Evolutionary conservation across 2,113 vertebrate species (phyloP).

Genomic region (Alexandromys fortis): DNA sequence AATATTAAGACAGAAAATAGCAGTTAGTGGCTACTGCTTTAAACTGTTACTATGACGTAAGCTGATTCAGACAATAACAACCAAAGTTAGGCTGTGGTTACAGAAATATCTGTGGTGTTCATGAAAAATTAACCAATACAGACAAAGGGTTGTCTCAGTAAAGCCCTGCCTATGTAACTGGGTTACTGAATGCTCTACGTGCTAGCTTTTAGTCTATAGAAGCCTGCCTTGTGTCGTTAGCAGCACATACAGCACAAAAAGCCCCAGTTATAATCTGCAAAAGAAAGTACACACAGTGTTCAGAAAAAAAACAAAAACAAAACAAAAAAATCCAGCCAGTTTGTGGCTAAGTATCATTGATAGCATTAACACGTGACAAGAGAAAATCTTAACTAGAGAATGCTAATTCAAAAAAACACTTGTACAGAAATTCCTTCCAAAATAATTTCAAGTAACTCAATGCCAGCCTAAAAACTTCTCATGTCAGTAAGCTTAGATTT

Average conservation of each 20-base stretch:
- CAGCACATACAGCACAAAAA: not conserved
- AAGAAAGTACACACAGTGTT: not conserved
- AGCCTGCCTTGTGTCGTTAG: not conserved
- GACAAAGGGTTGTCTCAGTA: not conserved
- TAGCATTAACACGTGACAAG: not conserved
- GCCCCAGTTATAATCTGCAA: not conserved
- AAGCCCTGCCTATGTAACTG: not conserved
- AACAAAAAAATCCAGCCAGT: conserved; percentile 2
- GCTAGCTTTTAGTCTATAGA: not conserved
- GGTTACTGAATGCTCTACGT: not conserved
- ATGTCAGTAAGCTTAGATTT: conserved; percentile 72
- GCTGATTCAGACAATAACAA: conserved; percentile 28
- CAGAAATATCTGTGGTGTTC: not conserved
- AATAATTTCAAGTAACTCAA: conserved; percentile 64
- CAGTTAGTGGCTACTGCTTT: not conserved
- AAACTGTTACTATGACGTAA: conserved; percentile 47
- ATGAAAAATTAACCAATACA: conserved; percentile 49
- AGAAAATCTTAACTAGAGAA: conserved; percentile 45
- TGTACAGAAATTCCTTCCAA: conserved; percentile 35
- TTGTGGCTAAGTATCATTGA: not conserved
- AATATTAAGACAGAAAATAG: conserved; percentile 26
- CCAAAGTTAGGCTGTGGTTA: conserved; percentile 32
- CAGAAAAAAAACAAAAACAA: not conserved
- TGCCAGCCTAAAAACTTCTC: conserved; percentile 70
- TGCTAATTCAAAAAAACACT: conserved; percentile 39